Evolutionary conservation across 2,888 invertebrate genomes (phyloP), one percentile per base, ranked within the genome.

Genomic region (Netelia virgata): DNA sequence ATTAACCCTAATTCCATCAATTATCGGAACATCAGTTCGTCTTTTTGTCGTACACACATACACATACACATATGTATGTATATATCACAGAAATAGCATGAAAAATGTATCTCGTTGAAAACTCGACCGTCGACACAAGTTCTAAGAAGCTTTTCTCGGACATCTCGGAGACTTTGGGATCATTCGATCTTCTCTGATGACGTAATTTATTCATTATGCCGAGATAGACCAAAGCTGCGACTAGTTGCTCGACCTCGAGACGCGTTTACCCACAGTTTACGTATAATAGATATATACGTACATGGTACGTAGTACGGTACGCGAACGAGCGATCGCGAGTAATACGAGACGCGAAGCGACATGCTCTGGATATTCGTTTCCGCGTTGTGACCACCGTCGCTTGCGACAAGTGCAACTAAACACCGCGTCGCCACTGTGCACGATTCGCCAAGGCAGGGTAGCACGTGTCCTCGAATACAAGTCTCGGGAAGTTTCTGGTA

Each of bases 301-400:
- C 2, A 2, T 23, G 53, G 43, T 28, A 43, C 41, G 28, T 55
- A 55, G 23, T 53, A 57, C 63, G 23, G 69, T 28, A 61, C 57
- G 57, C 57, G 57, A 64, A 70, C 36, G 55, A 75, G n/a, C 11
- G 57, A 63, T 55, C 80, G 36, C 85, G 84, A 61, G 89, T 89
- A 90, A 90, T 77, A 87, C 86, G 87, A 90, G 87, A 89, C 87
- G 87, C 80, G 78, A 69, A 86, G 86, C 88, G 90, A 90, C 88
- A 91, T 88, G 91, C 91, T 91, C 91, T 88, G 89, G 87, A 90
- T 90, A 88, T 57, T 18, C 87, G 87, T 90, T 92, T 91, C 90
- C 90, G 89, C 87, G 82, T 88, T 80, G 77, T 85, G 64, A 83
- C 85, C 82, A 75, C 83, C 9, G 10, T 47, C 10, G 87, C 77